Conservation (phyloP, 2,888 invertebrate genomes). For the Pardosa pseudoannulata region DNA sequence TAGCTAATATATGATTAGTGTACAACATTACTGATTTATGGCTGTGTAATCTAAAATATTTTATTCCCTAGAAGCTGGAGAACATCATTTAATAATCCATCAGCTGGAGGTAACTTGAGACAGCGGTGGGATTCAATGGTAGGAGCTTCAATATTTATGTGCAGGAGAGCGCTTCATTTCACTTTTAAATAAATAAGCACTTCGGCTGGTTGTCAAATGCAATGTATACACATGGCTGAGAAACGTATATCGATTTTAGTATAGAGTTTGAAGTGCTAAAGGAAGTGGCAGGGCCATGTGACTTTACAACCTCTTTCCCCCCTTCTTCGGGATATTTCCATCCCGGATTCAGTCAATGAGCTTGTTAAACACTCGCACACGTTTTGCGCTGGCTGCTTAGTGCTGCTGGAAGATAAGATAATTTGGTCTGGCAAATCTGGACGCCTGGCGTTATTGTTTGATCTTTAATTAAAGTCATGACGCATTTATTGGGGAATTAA, state of each 20-base stretch:
- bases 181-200: conserved; percentile 30
- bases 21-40: no score
- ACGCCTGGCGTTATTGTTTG: no score
- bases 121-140: background rate
- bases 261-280: background rate
- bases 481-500: no score
- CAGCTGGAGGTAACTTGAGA: background rate
- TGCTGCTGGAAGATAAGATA: no score
- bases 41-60: no score
- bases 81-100: background rate
- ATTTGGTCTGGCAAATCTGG: no score
- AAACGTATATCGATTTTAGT: background rate
- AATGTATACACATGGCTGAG: background rate
- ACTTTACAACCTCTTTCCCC: no score
- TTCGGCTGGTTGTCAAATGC: background rate
- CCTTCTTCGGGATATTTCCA: background rate
- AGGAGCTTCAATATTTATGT: background rate
- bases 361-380: background rate
- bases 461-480: no score
- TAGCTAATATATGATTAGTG: no score
- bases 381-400: background rate
- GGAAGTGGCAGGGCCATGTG: background rate
- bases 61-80: background rate
- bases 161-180: background rate
- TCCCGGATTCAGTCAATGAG: background rate